Conservation (phyloP, 1,140 invertebrate genomes). For the Drosophila kurseongensis region DNA sequence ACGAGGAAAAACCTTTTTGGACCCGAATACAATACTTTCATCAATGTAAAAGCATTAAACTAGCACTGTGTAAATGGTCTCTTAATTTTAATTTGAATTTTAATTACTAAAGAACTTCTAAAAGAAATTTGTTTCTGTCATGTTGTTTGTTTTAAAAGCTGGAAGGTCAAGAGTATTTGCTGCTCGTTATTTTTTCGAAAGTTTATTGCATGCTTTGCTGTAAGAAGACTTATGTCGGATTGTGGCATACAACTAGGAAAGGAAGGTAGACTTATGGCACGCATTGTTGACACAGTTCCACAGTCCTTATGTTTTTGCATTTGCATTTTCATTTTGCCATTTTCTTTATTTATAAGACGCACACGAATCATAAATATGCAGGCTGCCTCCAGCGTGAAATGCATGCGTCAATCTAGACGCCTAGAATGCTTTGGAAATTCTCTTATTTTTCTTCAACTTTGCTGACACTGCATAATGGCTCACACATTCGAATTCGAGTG, state of each 20-base stretch:
- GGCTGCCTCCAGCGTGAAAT: conserved; percentile 45
- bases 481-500: conserved; percentile 12
- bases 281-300: conserved; percentile 74
- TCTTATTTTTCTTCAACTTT: conserved; percentile 18
- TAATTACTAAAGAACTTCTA: too few species aligned
- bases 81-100: too few species aligned
- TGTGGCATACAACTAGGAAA: background rate
- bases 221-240: background rate
- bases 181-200: background rate
- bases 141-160: background rate
- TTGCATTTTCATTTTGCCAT: conserved; percentile 43
- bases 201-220: background rate
- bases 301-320: conserved; percentile 30
- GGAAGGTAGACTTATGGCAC: conserved; percentile 39
- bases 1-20: too few species aligned
- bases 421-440: conserved; percentile 35
- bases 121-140: too few species aligned
- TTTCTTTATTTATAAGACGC: conserved; percentile 70
- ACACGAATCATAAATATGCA: conserved; percentile 74
- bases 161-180: background rate
- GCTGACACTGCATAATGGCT: conserved; percentile 53
- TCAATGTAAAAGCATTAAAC: too few species aligned
- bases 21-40: too few species aligned
- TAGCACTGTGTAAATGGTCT: too few species aligned
- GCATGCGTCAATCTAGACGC: conserved; percentile 56